These are phyloP conservation scores for Ictalurus punctatus DNA, from an alignment of 2,113 vertebrate genomes.

Conservation along the genomic window DNA sequence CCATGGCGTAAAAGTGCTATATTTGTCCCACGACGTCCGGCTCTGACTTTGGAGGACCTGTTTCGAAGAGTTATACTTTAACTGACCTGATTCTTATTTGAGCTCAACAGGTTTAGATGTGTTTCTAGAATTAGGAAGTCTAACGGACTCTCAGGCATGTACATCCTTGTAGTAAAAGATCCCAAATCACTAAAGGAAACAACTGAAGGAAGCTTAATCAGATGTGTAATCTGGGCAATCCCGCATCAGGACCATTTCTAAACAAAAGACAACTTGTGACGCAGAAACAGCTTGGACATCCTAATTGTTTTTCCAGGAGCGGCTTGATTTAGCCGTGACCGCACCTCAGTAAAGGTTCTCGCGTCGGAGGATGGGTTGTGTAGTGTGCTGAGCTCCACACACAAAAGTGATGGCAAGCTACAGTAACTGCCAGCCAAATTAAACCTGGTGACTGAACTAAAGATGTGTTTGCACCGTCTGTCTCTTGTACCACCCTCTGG, in stretches of 20 bases:
- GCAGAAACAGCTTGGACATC: neutral
- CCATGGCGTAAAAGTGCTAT: neutral
- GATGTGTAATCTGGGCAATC: neutral
- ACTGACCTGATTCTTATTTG: neutral
- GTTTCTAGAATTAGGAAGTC: neutral
- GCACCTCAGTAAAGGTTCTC: neutral
- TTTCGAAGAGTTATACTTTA: neutral
- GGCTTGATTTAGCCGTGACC: neutral
- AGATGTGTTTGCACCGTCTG: neutral
- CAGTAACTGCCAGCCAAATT: neutral
- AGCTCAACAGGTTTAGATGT: neutral
- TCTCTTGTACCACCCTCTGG: neutral
- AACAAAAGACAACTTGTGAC: neutral
- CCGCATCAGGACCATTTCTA: neutral
- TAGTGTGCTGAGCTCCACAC: neutral
- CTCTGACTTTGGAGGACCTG: neutral
- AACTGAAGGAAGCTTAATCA: neutral
- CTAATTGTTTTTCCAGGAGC: neutral
- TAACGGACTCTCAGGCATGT: neutral
- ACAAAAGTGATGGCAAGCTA: neutral
- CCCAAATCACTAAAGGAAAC: neutral
- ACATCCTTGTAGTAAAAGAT: neutral
- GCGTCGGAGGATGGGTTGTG: neutral
- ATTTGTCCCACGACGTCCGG: neutral
- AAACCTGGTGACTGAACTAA: neutral